Evolutionary conservation across 2,113 vertebrate species (phyloP), one percentile per base, ranked within the genome.

Genomic region (Stercorarius parasiticus): DNA sequence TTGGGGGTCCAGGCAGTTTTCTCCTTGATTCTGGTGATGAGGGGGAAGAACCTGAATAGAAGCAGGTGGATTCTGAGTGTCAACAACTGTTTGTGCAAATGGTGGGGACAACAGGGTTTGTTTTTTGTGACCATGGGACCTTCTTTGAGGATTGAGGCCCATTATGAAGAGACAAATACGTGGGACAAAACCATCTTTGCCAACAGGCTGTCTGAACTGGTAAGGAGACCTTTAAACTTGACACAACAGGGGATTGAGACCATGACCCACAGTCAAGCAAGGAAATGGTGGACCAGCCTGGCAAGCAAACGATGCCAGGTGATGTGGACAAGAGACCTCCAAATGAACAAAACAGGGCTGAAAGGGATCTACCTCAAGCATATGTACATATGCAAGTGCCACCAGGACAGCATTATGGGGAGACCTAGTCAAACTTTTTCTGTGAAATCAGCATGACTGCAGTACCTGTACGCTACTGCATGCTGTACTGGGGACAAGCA

Each of bases 51-150:
- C 15, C 2, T 65, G 13, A 77, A 22, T 0, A 7, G 5, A 4
- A 90, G 10, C 10, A 77, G 40, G 61, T 1, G 4, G 43, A 42
- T 43, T 20, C 23, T 61, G n/a, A 69, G 3, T 30, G 19, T n/a
- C 58, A 73, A 32, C 13, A 67, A 4, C 3, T n/a, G 10, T 0
- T 52, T 58, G 6, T 29, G 42, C 7, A 40, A 7, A 13, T 47
- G 14, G 2, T 56, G 20, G 13, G 21, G 17, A 10, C 11, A 71
- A 53, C 0, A 1, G 9, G 3, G 8, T 5, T 5, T 45, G 2
- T 1, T 8, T 91, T 83, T 73, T 40, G 20, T 47, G 47, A 38
- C 3, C 26, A 15, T 9, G 34, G 12, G 16, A 69, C 16, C 27
- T 36, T 38, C 15, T 47, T 30, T 58, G 64, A 45, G 8, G 21